Base-by-base conservation (phyloP, 2,888 invertebrate genomes). In the Synergus umbraculus region DNA sequence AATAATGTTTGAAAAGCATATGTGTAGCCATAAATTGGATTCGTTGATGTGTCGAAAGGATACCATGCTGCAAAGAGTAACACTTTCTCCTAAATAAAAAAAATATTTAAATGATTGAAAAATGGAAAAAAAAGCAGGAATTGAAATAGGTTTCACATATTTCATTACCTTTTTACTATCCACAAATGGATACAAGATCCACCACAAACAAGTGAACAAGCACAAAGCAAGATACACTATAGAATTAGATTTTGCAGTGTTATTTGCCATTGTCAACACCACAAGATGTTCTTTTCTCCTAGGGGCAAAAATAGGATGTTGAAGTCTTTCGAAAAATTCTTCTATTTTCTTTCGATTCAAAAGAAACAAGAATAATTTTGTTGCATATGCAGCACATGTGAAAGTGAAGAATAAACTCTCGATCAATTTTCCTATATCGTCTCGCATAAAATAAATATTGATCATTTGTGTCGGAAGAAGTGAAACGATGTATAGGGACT, bases 1-100 rank as follows among this genome's bases (percentile, higher is more conserved):
- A 73, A 54, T n/a, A 73, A 9, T 41, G 73, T 12, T 54, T 73
- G 73, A 37, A 73, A 54, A 49, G 49, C 29, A 15, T 73, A 73
- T 5, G 73, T 54, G 10, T 37, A 73, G 8, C 10, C 9, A 54
- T 73, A 73, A n/a, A 37, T n/a, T 29, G 73, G 9, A 37, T 54
- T 73, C 9, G 8, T 18, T 22, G 73, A 54, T 37, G 73, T 54
- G 29, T 73, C 73, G 15, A 73, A 54, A 54, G 73, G 73, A 29
- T 73, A 73, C 73, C 73, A 73, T 54, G 73, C 73, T 37, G 54
- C 49, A n/a, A 73, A 73, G 10, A 73, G 54, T 54, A 73, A 15
- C 8, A 73, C 73, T 49, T 37, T 73, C 9, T 54, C 54, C 49
- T 46, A 4, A 54, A 69, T n/a, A 29, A 10, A 37, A 10, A 7